A percentile compares a stretch with the other conserved stretches of the same genome.
Evolutionary conservation across 2,888 invertebrate species (phyloP).

Genomic region (Epiblema foenella): DNA sequence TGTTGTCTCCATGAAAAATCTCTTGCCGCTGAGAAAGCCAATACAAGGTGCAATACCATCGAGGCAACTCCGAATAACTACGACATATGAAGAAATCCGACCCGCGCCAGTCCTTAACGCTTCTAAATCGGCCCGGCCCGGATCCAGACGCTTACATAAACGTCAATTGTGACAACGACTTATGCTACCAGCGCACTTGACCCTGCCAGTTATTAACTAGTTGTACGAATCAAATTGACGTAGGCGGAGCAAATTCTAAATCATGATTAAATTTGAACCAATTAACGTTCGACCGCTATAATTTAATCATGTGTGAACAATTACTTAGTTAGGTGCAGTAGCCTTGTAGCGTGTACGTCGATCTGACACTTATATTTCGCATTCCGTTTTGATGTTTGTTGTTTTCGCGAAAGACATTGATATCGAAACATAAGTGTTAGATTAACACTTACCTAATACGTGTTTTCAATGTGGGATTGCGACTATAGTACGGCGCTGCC

Average conservation of each 20-base stretch:
- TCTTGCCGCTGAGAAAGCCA: not conserved
- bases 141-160: slow-evolving; percentile 47
- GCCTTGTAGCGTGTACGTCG: not conserved
- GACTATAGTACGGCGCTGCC: not conserved
- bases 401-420: not conserved
- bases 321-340: not conserved
- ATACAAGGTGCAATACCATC: not conserved
- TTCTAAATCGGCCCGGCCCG: slow-evolving; percentile 44
- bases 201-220: slow-evolving; percentile 60
- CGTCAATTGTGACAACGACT: slow-evolving; percentile 53
- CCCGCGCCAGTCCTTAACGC: slow-evolving; percentile 15
- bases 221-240: slow-evolving; percentile 39
- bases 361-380: not conserved
- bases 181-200: slow-evolving; percentile 75
- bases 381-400: not conserved
- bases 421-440: not conserved
- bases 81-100: slow-evolving; percentile 7
- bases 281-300: slow-evolving; percentile 42
- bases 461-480: not conserved
- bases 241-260: slow-evolving; percentile 40
- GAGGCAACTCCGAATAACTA: not conserved
- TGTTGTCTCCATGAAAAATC: too few species aligned
- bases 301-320: slow-evolving; percentile 27
- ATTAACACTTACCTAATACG: not conserved
- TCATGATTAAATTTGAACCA: slow-evolving; percentile 45